Conservation (phyloP, 1,140 invertebrate species). For the Oryctes rhinoceros region DNA sequence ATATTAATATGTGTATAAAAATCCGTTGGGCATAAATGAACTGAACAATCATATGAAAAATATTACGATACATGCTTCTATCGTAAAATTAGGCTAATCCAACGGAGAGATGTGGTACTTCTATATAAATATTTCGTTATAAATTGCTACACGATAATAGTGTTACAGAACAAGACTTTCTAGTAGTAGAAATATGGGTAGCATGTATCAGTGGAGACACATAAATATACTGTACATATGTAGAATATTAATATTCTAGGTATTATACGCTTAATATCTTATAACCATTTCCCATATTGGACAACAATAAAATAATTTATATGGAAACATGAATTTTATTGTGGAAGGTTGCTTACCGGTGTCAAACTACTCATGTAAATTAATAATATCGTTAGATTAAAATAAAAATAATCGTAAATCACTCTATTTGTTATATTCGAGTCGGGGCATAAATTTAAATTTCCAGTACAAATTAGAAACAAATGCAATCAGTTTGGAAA, state of each 20-base stretch:
- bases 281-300: background rate
- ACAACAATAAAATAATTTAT: slow-evolving; percentile 34
- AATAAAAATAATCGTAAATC: slow-evolving; percentile 21
- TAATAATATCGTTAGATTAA: slow-evolving; percentile 27
- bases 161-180: slow-evolving; percentile 25
- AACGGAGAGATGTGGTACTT: background rate
- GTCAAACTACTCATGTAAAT: slow-evolving; percentile 10
- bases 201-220: slow-evolving; percentile 32
- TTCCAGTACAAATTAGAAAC: slow-evolving; percentile 12
- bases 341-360: slow-evolving; percentile 15
- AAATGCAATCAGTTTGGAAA: slow-evolving; percentile 6
- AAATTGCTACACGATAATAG: slow-evolving; percentile 35
- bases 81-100: slow-evolving; percentile 17
- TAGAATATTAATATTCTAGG: slow-evolving; percentile 31
- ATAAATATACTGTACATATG: slow-evolving; percentile 32
- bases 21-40: background rate
- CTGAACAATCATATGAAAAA: background rate
- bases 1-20: too few species aligned
- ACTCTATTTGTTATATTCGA: background rate
- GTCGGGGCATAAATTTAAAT: background rate
- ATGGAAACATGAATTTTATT: slow-evolving; percentile 24
- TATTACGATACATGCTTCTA: background rate
- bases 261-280: slow-evolving; percentile 25
- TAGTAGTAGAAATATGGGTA: slow-evolving; percentile 26
- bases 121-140: slow-evolving; percentile 28